Evolutionary conservation across 2,113 vertebrate species (phyloP).

Genomic region (Tenrec ecaudatus): DNA sequence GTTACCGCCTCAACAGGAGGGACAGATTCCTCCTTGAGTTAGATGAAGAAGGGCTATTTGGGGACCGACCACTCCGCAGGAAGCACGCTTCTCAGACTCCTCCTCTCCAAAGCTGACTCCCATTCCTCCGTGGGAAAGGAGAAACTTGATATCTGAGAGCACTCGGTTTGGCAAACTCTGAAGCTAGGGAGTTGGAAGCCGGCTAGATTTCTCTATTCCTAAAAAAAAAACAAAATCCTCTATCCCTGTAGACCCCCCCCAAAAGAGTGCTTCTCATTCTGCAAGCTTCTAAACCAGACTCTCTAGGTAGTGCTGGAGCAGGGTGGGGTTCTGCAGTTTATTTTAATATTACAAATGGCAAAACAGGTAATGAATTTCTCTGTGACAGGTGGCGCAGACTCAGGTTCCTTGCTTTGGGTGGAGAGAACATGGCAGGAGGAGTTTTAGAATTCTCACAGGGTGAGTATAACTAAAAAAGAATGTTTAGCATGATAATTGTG

Average conservation of each 20-base stretch:
- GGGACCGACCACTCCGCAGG: not conserved
- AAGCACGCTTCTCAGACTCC: not conserved
- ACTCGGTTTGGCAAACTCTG: not conserved
- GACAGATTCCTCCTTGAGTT: not conserved
- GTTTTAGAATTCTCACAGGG: not conserved
- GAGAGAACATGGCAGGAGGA: not conserved
- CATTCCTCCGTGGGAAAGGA: not conserved
- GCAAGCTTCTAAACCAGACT: slow-evolving; percentile 5
- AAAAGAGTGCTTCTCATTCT: not conserved
- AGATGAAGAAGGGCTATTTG: not conserved
- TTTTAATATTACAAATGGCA: slow-evolving; percentile 40
- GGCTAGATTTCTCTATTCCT: not conserved
- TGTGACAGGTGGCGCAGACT: not conserved
- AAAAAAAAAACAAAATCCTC: not conserved
- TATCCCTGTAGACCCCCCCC: not conserved
- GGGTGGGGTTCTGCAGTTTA: not conserved
- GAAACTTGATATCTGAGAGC: not conserved
- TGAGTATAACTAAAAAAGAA: slow-evolving; percentile 12
- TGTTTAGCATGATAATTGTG: slow-evolving; percentile 9
- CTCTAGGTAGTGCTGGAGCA: not conserved
- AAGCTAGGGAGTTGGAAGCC: not conserved
- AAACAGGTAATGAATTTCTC: not conserved
- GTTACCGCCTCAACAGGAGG: not conserved
- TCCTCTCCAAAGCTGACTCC: not conserved
- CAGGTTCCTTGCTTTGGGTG: not conserved